phyloP scores from a whole-genome alignment of 1,140 invertebrate genomes.

The Nylanderia fulva region DNA sequence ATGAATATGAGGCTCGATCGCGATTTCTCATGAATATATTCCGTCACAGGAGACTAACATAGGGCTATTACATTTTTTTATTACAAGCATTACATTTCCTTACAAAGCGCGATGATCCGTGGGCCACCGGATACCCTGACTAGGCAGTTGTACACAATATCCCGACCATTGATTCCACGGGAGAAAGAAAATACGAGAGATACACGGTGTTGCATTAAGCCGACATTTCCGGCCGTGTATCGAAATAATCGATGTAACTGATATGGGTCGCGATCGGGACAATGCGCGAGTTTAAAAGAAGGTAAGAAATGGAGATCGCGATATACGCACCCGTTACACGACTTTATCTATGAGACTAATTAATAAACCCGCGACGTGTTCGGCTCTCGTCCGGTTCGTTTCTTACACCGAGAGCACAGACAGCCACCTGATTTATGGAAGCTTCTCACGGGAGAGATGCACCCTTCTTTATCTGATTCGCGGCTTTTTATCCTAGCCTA shows the following conservation, averaged over 20 bases:
- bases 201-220: constrained; percentile 13
- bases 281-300: constrained; percentile 37
- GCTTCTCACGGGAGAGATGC: constrained; percentile 52
- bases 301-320: constrained; percentile 33
- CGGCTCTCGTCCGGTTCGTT: constrained; percentile 44
- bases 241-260: constrained; percentile 51
- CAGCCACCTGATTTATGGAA: constrained; percentile 72
- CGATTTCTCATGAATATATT: constrained; percentile 36
- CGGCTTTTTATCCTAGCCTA: constrained; percentile 67
- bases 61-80: not conserved
- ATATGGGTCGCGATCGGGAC: constrained; percentile 27
- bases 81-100: not conserved
- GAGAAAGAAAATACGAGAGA: constrained; percentile 38
- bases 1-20: not conserved
- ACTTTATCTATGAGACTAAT: constrained; percentile 69
- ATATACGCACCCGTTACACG: constrained; percentile 67
- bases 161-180: not conserved
- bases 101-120: not conserved
- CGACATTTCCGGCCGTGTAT: constrained; percentile 50
- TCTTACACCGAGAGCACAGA: constrained; percentile 46
- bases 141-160: not conserved
- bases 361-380: constrained; percentile 68
- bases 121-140: constrained; percentile 31
- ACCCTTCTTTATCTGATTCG: constrained; percentile 74
- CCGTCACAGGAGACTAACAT: not conserved